A percentile compares a stretch with the other conserved stretches of the same genome.
These are phyloP conservation scores for Hemithea aestivaria DNA, from an alignment of 2,888 invertebrate species.

Conservation along the genomic window DNA sequence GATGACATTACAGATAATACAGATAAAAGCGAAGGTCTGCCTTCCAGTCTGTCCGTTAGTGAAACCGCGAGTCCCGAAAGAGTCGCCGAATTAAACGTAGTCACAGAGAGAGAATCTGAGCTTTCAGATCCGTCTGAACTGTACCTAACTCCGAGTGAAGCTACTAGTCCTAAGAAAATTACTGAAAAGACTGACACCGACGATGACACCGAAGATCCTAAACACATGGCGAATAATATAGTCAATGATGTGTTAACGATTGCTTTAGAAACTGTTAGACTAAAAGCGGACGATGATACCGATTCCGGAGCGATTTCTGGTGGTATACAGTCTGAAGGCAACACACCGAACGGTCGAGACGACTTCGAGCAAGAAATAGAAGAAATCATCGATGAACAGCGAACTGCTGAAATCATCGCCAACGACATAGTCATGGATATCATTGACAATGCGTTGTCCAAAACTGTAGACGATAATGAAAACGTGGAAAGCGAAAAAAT, in stretches of 20 bases:
- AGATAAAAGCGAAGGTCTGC: slow-evolving; percentile 71
- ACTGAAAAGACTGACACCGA: slow-evolving; percentile 63
- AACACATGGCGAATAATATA: slow-evolving; percentile 65
- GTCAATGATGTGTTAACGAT: slow-evolving; percentile 72
- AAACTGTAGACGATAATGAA: slow-evolving; percentile 36
- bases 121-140: slow-evolving; percentile 84
- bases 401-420: slow-evolving; percentile 54
- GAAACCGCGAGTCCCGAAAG: slow-evolving; percentile 72
- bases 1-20: slow-evolving; percentile 70
- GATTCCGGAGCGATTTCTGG: slow-evolving; percentile 73
- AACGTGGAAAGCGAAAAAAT: slow-evolving; percentile 22
- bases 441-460: slow-evolving; percentile 48
- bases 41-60: slow-evolving; percentile 70
- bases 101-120: slow-evolving; percentile 78
- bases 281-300: slow-evolving; percentile 68
- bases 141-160: slow-evolving; percentile 84
- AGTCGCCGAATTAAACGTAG: slow-evolving; percentile 56
- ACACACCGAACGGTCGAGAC: slow-evolving; percentile 68
- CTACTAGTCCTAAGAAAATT: slow-evolving; percentile 70
- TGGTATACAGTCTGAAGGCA: slow-evolving; percentile 66
- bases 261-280: slow-evolving; percentile 64
- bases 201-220: slow-evolving; percentile 54
- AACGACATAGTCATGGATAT: slow-evolving; percentile 60
- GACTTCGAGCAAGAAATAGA: slow-evolving; percentile 69
- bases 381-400: slow-evolving; percentile 57